Evolutionary conservation across 1,140 invertebrate species (phyloP), one percentile per base, ranked within the genome.

Genomic region (Lucilia cuprina): DNA sequence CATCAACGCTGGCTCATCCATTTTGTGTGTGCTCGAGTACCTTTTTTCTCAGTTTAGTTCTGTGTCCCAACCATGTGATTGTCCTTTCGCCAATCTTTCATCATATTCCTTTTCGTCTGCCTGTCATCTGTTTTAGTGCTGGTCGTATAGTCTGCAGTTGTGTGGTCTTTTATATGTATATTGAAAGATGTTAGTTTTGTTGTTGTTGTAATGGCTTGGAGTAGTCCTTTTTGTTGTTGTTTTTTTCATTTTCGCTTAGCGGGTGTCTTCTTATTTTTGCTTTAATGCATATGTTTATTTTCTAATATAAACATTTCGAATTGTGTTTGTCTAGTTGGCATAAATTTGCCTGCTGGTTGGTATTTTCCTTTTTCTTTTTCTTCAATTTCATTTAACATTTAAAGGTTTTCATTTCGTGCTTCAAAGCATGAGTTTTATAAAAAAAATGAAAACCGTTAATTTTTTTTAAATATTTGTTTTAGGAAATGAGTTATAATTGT

Each of bases 361-460:
- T 30, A 30, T 30, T 30, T 30, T 30, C 25, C 25, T 10, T 70
- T n/a, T 7, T 0, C 5, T n/a, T 17, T 60, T 60, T 14, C 5
- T 60, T 60, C 55, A 60, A 60, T 60, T 60, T 70, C 65, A 21
- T 70, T 70, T 70, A 19, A 70, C 19, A 70, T 70, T 70, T 70
- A 70, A 70, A 70, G 65, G 65, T 21, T 70, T 70, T 25, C 65
- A 2, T 70, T 70, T 19, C 12, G 21, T 21, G 17, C 60, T 19
- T 70, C 60, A 70, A 70, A 70, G 60, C 13, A 19, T 25, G 19
- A 60, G 41, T 41, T 41, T 10, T 41, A 55, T 14, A 12, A 12
- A 17, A 17, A 55, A 12, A 55, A 12, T 10, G 10, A 55, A 55
- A 55, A 55, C 12, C 12, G 12, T 55, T 55, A 55, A 55, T 55